Conservation (phyloP, 2,888 invertebrate species). For the Scaptomyza flava region DNA sequence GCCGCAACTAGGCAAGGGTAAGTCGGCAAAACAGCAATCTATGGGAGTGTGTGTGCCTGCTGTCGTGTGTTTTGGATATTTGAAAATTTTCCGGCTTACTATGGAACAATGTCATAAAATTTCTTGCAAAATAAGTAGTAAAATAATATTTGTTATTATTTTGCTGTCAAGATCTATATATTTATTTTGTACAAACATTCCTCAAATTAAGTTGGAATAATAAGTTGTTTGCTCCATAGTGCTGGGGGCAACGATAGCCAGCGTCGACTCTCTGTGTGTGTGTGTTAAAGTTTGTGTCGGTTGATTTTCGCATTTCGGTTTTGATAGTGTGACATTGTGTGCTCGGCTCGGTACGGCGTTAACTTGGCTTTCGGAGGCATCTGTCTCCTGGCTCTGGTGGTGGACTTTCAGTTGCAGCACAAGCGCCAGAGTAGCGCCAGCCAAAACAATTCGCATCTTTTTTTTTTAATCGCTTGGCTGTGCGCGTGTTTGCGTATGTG, state of each 20-base stretch:
- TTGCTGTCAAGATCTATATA: no score
- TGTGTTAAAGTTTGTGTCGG: slow-evolving; percentile 14
- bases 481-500: neutral
- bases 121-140: neutral
- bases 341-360: slow-evolving; percentile 44
- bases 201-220: neutral
- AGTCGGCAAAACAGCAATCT: neutral
- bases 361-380: slow-evolving; percentile 56
- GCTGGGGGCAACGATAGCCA: slow-evolving; percentile 3
- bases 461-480: slow-evolving; percentile 5
- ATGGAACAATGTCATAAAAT: neutral
- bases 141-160: no score
- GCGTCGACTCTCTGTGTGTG: slow-evolving; percentile 34
- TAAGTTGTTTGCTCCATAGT: neutral
- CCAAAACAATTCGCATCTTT: slow-evolving; percentile 40
- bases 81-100: slow-evolving; percentile 7
- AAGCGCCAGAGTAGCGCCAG: slow-evolving; percentile 45
- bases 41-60: slow-evolving; percentile 9
- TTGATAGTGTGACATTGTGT: slow-evolving; percentile 56
- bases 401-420: slow-evolving; percentile 55
- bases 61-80: slow-evolving; percentile 30
- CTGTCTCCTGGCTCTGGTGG: slow-evolving; percentile 45
- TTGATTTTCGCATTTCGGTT: slow-evolving; percentile 33
- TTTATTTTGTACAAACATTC: no score
- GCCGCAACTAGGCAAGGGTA: slow-evolving; percentile 24